phyloP scores from a whole-genome alignment of 2,888 invertebrate genomes.

The Pheosia tremula region DNA sequence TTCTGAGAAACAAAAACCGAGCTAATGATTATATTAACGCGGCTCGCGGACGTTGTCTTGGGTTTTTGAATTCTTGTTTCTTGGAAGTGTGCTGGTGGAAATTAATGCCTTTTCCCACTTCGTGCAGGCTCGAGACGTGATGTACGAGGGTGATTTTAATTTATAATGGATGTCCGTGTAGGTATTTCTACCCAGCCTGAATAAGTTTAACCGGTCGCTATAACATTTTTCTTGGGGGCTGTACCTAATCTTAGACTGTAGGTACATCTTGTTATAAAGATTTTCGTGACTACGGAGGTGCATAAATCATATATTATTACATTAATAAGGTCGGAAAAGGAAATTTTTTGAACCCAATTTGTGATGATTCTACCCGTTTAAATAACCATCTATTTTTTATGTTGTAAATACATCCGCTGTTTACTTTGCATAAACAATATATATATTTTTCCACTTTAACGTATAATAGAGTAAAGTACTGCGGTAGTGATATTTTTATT shows the following conservation, averaged over 20 bases:
- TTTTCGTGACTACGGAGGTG: no score
- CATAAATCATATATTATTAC: no score
- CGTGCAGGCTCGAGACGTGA: slow-evolving; percentile 7
- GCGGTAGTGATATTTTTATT: slow-evolving; percentile 55
- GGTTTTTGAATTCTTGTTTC: slow-evolving; percentile 21
- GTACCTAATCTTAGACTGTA: no score
- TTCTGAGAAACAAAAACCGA: slow-evolving; percentile 30
- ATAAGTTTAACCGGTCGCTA: no score
- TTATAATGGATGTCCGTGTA: not conserved
- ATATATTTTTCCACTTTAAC: slow-evolving; percentile 10
- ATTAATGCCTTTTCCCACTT: not conserved
- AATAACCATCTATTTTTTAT: no score
- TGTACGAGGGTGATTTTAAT: not conserved
- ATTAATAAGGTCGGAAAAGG: no score
- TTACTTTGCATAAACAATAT: no score
- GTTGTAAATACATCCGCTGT: no score
- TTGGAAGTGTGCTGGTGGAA: slow-evolving; percentile 18
- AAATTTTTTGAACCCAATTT: no score
- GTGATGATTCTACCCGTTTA: no score
- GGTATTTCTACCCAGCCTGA: not conserved
- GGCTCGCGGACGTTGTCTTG: slow-evolving; percentile 15
- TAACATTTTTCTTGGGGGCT: no score
- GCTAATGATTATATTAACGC: slow-evolving; percentile 38
- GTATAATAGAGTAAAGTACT: slow-evolving; percentile 29
- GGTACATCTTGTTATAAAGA: no score